phyloP scores from a whole-genome alignment of 64 coral and sea anemone genomes.

The Stylophora pistillata region DNA sequence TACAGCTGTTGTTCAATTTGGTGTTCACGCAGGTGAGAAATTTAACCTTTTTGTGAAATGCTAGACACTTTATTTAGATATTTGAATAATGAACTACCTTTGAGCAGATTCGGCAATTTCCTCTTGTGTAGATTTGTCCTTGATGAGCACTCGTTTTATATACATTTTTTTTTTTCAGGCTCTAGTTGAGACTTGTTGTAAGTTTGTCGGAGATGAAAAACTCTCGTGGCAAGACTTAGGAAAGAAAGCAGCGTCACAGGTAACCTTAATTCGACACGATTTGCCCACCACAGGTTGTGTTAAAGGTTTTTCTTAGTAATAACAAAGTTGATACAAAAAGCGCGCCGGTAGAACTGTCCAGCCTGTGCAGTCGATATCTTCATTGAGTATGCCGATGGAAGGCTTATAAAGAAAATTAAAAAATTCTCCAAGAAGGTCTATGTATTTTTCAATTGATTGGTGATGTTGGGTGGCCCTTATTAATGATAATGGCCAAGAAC shows the following conservation, averaged over 20 bases:
- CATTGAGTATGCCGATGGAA: no score
- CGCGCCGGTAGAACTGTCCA: no score
- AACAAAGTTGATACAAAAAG: no score
- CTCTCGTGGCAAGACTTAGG: conserved; percentile 89
- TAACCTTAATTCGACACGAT: background rate
- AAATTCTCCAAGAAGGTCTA: no score
- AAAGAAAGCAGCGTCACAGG: conserved; percentile 65
- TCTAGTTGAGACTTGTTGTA: conserved; percentile 79
- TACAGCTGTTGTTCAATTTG: conserved; percentile 77
- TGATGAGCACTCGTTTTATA: background rate
- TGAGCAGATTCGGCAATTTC: background rate
- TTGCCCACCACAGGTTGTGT: background rate
- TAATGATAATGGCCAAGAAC: no score
- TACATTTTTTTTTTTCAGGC: conserved; percentile 12
- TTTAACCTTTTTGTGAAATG: background rate
- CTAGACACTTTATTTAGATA: background rate
- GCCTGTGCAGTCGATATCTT: no score
- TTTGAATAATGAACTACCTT: background rate
- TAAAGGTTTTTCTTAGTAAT: background rate
- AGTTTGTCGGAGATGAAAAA: conserved; percentile 89
- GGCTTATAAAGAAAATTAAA: no score
- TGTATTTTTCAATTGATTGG: no score
- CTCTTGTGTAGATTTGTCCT: background rate
- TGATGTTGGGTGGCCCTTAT: no score
- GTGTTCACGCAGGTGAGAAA: conserved; percentile 70